phyloP scores from a whole-genome alignment of 2,113 vertebrate genomes.

The Zosterops japonicus region DNA sequence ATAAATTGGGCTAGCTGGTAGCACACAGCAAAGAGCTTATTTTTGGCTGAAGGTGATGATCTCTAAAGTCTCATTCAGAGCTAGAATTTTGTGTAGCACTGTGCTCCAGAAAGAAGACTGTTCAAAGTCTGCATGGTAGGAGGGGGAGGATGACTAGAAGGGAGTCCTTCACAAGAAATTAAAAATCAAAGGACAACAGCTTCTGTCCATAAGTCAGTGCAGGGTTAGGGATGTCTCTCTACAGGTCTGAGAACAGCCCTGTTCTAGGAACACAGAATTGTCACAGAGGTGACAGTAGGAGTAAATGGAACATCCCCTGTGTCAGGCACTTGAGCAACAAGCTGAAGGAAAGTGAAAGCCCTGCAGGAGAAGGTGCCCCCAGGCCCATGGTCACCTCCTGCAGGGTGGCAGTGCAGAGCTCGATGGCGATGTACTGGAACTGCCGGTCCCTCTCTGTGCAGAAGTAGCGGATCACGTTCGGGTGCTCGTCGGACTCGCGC shows the following conservation, averaged over 20 bases:
- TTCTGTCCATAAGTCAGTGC: not conserved
- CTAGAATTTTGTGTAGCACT: not conserved
- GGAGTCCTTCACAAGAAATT: not conserved
- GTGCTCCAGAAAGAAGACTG: not conserved
- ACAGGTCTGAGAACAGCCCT: not conserved
- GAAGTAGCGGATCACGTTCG: slow-evolving; percentile 97
- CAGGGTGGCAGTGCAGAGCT: slow-evolving; percentile 90
- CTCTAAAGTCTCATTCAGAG: not conserved
- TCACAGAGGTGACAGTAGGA: not conserved
- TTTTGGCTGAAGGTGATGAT: not conserved
- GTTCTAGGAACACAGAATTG: not conserved
- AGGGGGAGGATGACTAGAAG: not conserved
- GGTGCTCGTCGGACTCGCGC: slow-evolving; percentile 93
- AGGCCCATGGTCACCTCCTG: slow-evolving; percentile 81
- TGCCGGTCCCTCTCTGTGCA: slow-evolving; percentile 95
- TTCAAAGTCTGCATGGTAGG: not conserved
- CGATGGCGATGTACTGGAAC: slow-evolving; percentile 98
- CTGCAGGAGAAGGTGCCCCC: not conserved
- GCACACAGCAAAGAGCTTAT: not conserved
- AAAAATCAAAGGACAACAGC: not conserved
- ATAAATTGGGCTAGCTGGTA: not conserved
- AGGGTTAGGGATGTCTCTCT: not conserved
- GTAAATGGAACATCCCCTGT: no score
- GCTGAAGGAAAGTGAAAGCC: not conserved
- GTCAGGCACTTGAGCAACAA: not conserved